A percentile compares a stretch with the other conserved stretches of the same genome.
These are phyloP conservation scores for Deilephila elpenor DNA, from an alignment of 2,888 invertebrate species.

Conservation along the genomic window DNA sequence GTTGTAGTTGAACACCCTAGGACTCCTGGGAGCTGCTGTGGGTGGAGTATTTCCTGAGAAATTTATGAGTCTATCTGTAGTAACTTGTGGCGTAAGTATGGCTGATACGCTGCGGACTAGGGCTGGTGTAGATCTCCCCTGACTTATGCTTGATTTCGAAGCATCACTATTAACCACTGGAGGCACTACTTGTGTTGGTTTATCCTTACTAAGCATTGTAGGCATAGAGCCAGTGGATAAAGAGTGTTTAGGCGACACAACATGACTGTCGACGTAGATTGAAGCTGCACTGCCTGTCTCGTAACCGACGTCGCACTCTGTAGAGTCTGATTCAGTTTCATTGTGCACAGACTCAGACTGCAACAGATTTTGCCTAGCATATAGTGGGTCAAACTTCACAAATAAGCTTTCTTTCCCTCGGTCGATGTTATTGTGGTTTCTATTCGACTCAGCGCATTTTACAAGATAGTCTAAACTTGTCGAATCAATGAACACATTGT, in stretches of 20 bases:
- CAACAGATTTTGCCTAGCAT: constrained; percentile 60
- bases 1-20: constrained; percentile 55
- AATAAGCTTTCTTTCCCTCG: constrained; percentile 86
- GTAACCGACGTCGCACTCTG: constrained; percentile 73
- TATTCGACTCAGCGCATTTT: constrained; percentile 73
- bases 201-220: constrained; percentile 57
- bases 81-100: constrained; percentile 72
- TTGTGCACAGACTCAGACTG: constrained; percentile 48
- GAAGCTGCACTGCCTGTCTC: constrained; percentile 75
- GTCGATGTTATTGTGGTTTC: constrained; percentile 64
- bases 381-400: constrained; percentile 86
- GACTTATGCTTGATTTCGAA: constrained; percentile 48
- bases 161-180: constrained; percentile 68
- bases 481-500: constrained; percentile 83
- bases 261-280: constrained; percentile 59
- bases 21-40: constrained; percentile 69
- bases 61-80: constrained; percentile 74
- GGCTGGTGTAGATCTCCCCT: constrained; percentile 59
- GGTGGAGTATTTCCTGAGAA: constrained; percentile 73
- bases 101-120: constrained; percentile 77
- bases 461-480: constrained; percentile 83
- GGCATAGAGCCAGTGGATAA: constrained; percentile 60
- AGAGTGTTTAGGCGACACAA: constrained; percentile 61
- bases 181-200: constrained; percentile 76
- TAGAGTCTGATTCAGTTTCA: constrained; percentile 56